phyloP scores from a whole-genome alignment of 2,797 vertebrate genomes.

The Orientallactaga sibirica region DNA sequence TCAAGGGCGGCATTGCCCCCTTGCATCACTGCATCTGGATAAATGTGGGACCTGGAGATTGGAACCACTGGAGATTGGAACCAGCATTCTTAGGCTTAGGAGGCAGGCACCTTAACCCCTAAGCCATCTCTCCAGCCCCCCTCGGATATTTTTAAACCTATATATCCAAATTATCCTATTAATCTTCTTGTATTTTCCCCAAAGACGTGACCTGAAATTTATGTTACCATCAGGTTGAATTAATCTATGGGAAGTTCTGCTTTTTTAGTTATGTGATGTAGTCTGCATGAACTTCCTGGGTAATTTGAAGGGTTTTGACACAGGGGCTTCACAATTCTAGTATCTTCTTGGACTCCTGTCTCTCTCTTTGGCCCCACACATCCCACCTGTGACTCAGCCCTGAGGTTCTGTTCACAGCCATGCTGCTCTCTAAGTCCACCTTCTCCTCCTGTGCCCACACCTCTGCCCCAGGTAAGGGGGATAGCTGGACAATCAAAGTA shows the following conservation, averaged over 20 bases:
- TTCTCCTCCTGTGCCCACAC: not conserved
- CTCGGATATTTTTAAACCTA: not conserved
- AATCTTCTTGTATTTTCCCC: slow-evolving; percentile 14
- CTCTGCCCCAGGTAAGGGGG: no score
- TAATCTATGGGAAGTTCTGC: not conserved
- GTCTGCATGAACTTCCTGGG: not conserved
- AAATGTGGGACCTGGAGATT: no score
- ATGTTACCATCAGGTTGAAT: not conserved
- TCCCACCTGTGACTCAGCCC: no score
- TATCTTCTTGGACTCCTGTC: not conserved
- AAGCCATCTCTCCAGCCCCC: not conserved
- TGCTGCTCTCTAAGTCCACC: not conserved
- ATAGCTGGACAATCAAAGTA: not conserved
- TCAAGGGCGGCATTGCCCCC: no score
- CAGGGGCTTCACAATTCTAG: not conserved
- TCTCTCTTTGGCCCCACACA: not conserved
- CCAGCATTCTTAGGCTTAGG: no score
- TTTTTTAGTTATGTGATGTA: not conserved
- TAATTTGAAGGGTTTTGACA: not conserved
- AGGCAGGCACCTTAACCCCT: no score
- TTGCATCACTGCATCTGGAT: no score
- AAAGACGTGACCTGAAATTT: slow-evolving; percentile 23
- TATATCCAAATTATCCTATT: slow-evolving; percentile 15
- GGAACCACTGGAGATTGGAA: no score
- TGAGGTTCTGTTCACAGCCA: not conserved